Conservation (phyloP, 1,140 invertebrate species). For the Apolygus lucorum region DNA sequence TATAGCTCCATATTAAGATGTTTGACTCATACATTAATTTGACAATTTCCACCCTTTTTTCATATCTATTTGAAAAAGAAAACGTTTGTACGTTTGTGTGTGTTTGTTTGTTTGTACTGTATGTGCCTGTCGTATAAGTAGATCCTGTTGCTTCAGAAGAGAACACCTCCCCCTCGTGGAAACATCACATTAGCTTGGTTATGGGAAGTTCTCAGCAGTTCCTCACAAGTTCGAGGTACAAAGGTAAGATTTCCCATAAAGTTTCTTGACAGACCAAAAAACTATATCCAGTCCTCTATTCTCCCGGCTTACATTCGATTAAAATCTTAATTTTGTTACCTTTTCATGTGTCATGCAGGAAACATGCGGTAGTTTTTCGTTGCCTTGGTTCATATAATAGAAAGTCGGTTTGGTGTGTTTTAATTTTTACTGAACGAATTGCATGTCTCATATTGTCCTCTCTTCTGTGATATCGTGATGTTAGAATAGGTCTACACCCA, state of each 20-base stretch:
- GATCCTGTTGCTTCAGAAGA: constrained; percentile 27
- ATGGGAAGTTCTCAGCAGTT: not conserved
- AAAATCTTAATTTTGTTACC: not conserved
- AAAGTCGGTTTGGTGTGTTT: not conserved
- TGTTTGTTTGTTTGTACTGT: constrained; percentile 13
- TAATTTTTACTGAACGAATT: not conserved
- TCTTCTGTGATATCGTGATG: not conserved
- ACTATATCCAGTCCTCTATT: not conserved
- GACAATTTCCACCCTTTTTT: not conserved
- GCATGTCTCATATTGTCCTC: not conserved
- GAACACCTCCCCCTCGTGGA: constrained; percentile 27
- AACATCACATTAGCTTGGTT: constrained; percentile 16
- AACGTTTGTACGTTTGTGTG: not conserved
- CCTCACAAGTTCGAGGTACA: not conserved
- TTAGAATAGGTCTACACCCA: no score
- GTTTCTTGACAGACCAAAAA: not conserved
- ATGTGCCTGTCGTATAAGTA: constrained; percentile 24
- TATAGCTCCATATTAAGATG: no score
- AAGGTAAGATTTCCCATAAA: constrained; percentile 7
- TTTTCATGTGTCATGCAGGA: no score
- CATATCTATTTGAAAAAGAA: not conserved
- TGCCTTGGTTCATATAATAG: not conserved
- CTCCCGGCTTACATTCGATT: no score
- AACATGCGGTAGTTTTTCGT: not conserved
- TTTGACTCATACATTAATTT: no score